phyloP scores from a whole-genome alignment of 1,140 invertebrate genomes.

The Carposina sasakii region DNA sequence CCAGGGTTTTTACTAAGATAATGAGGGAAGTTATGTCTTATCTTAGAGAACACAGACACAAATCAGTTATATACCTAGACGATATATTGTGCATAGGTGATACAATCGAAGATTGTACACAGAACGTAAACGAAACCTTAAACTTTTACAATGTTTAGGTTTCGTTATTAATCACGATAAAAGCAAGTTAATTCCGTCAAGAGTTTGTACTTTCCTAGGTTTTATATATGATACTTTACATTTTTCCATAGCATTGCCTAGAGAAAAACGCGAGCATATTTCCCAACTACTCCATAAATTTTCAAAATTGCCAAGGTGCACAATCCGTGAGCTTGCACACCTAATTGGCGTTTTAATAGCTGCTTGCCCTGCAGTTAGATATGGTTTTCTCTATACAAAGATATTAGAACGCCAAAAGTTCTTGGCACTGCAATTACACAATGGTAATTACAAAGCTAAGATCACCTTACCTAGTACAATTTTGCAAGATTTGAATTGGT shows the following conservation, averaged over 20 bases:
- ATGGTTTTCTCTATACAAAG: not conserved
- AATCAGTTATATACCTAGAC: constrained; percentile 3
- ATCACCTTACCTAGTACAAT: not conserved
- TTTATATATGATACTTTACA: constrained; percentile 9
- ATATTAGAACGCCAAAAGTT: not conserved
- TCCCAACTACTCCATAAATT: not conserved
- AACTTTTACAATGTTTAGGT: constrained; percentile 1
- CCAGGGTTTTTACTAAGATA: constrained; percentile 2
- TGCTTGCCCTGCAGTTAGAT: not conserved
- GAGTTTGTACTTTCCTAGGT: constrained; percentile 4
- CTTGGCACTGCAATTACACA: not conserved
- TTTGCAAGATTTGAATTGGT: constrained; percentile 2
- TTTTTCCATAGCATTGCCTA: constrained; percentile 1
- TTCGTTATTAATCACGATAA: constrained; percentile 7
- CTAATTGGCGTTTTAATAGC: not conserved
- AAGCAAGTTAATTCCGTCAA: not conserved
- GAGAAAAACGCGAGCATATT: constrained; percentile 4
- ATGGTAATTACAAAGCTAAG: constrained; percentile 1
- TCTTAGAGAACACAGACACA: not conserved
- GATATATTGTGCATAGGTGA: constrained; percentile 3
- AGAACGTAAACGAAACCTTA: not conserved
- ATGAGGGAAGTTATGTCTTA: constrained; percentile 1
- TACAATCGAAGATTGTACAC: constrained; percentile 1
- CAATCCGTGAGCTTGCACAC: not conserved
- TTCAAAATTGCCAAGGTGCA: not conserved